phyloP scores from a whole-genome alignment of 2,888 invertebrate species.

The Megastigmus dorsalis region DNA sequence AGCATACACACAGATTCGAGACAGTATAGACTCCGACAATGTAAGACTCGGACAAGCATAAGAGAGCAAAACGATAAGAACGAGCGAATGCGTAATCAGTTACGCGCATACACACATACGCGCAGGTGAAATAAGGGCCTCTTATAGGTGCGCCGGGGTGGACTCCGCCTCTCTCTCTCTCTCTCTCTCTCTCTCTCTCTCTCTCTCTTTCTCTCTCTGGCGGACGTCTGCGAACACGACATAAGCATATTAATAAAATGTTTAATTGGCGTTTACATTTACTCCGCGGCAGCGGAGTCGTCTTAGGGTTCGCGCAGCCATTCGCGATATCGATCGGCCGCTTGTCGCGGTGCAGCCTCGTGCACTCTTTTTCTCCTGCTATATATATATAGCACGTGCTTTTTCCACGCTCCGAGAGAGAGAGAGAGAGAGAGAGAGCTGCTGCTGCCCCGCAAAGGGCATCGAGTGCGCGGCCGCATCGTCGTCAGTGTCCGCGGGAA shows the following conservation, averaged over 20 bases:
- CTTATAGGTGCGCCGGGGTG: neutral
- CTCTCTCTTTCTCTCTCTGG: no score
- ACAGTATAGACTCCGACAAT: no score
- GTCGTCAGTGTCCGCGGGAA: conserved; percentile 14
- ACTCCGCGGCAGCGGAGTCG: conserved; percentile 67
- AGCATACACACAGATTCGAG: no score
- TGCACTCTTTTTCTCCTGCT: no score
- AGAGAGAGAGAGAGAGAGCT: neutral
- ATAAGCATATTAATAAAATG: conserved; percentile 73
- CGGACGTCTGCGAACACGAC: conserved; percentile 59
- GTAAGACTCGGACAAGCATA: no score
- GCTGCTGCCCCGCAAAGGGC: conserved; percentile 15
- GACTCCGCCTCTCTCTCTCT: no score
- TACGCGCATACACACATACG: neutral
- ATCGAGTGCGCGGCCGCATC: neutral
- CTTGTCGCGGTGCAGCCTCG: no score
- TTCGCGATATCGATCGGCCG: conserved; percentile 66
- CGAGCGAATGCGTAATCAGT: conserved; percentile 17
- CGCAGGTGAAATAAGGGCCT: neutral
- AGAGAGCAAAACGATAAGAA: neutral
- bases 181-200: no score
- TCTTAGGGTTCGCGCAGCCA: no score
- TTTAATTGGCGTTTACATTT: conserved; percentile 73
- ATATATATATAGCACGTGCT: no score
- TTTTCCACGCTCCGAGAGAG: no score